Evolutionary conservation across 2,888 invertebrate species (phyloP).

Genomic region (Platycnemis pennipes): DNA sequence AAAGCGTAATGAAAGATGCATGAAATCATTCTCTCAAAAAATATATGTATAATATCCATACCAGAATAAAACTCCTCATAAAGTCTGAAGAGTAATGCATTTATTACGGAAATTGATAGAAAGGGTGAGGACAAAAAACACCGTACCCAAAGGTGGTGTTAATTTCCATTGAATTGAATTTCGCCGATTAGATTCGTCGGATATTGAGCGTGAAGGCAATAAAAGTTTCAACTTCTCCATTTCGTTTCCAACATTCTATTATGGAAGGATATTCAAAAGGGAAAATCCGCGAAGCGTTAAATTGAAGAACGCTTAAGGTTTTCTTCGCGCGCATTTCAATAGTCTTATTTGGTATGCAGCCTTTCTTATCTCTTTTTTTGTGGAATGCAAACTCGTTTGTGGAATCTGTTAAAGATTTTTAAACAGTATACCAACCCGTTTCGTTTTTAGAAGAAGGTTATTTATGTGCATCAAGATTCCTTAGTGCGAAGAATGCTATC

Average conservation of each 20-base stretch:
- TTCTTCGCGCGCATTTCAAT: neutral
- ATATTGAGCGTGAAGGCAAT: slow-evolving; percentile 3
- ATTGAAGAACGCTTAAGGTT: neutral
- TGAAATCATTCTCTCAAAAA: neutral
- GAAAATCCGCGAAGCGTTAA: slow-evolving; percentile 16
- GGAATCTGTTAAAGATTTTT: neutral
- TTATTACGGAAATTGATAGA: neutral
- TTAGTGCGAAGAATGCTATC: too few species aligned
- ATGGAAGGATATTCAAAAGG: neutral
- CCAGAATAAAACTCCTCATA: neutral
- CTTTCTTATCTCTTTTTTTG: neutral
- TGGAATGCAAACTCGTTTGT: too few species aligned
- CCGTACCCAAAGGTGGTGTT: neutral
- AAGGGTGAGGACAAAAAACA: neutral
- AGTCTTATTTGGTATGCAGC: neutral
- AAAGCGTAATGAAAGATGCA: neutral
- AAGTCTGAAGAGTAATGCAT: neutral
- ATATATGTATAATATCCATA: neutral
- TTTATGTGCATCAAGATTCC: neutral
- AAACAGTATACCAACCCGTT: neutral
- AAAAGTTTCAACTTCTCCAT: neutral
- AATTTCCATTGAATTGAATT: neutral
- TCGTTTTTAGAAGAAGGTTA: neutral
- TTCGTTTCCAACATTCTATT: neutral
- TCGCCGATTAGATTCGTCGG: neutral